These are phyloP conservation scores for Neostethus bicornis DNA, from an alignment of 2,797 vertebrate genomes.

Conservation along the genomic window DNA sequence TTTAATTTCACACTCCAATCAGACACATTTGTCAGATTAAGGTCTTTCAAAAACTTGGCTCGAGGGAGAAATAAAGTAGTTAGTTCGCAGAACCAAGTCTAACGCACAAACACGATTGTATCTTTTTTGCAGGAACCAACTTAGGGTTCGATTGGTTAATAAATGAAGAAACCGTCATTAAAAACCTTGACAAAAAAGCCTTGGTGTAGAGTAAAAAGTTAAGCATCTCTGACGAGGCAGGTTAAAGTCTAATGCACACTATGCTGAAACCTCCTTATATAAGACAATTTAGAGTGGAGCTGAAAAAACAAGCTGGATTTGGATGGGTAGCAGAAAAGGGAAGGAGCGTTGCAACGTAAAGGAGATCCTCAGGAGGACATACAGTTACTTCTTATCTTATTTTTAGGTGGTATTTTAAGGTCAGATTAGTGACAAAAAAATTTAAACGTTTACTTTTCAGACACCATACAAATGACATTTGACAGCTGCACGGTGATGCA, in stretches of 20 bases:
- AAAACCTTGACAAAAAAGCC: conserved; percentile 26
- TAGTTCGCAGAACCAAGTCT: not conserved
- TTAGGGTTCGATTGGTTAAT: conserved; percentile 48
- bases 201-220: conserved; percentile 46
- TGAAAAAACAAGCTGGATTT: conserved; percentile 12
- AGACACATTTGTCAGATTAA: not conserved
- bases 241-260: conserved; percentile 67
- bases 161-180: conserved; percentile 21
- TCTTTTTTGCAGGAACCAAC: conserved; percentile 47
- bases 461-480: not conserved
- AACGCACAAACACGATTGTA: not conserved
- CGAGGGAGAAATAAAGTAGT: conserved; percentile 9
- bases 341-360: conserved; percentile 29
- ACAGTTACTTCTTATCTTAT: conserved; percentile 16
- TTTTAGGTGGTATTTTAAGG: not conserved
- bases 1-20: conserved; percentile 6
- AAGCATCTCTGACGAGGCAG: conserved; percentile 45
- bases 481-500: too few relatives aligned
- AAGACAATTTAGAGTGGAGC: conserved; percentile 55
- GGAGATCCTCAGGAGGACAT: conserved; percentile 17
- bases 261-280: conserved; percentile 68
- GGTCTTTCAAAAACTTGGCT: conserved; percentile 6
- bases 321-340: not conserved
- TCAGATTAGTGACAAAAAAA: not conserved
- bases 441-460: not conserved